Evolutionary conservation across 2,797 vertebrate genomes (phyloP).

Genomic region (Smutsia gigantea): DNA sequence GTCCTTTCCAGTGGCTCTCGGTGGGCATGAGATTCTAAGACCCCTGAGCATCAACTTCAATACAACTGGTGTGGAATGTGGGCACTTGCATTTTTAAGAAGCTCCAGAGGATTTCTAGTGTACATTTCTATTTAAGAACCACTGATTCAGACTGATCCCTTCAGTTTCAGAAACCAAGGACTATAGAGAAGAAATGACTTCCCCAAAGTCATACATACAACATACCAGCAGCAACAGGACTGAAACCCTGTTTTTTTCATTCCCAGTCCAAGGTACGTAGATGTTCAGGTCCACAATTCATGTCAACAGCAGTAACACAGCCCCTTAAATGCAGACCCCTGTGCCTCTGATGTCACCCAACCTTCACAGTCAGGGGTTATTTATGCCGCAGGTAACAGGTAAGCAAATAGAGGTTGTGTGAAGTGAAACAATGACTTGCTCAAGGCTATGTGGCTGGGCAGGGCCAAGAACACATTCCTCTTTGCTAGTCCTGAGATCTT

Average conservation of each 20-base stretch:
- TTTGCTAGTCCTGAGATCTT: background rate
- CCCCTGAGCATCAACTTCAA: background rate
- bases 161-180: slow-evolving; percentile 2
- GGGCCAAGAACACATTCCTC: background rate
- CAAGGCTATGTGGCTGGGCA: background rate
- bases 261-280: background rate
- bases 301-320: background rate
- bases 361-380: background rate
- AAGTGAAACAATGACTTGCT: background rate
- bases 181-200: background rate
- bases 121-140: background rate
- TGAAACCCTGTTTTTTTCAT: background rate
- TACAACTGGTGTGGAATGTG: background rate
- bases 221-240: background rate
- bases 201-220: background rate
- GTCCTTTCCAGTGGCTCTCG: background rate
- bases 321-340: background rate
- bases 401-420: background rate
- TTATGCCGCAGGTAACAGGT: background rate
- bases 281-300: background rate
- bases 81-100: background rate
- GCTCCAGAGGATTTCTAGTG: background rate
- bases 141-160: background rate
- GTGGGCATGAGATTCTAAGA: background rate
- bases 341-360: background rate